A percentile compares a stretch with the other conserved stretches of the same genome.
phyloP scores from a whole-genome alignment of 2,113 vertebrate species.

The Gnathonemus echidnorhynchus region DNA sequence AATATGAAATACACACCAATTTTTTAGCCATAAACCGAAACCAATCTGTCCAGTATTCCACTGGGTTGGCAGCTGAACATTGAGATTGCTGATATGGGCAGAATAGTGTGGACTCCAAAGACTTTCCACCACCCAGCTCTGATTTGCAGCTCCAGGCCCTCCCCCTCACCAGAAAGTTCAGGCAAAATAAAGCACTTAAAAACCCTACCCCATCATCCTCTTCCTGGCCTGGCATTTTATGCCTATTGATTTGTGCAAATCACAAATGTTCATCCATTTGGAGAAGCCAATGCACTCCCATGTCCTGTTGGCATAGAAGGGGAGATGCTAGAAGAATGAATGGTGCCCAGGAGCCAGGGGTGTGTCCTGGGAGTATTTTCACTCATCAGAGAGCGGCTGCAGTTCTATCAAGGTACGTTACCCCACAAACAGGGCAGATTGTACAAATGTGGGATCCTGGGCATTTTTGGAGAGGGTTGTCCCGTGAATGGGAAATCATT shows the following conservation, averaged over 20 bases:
- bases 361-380: constrained; percentile 1
- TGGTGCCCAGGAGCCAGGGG: not conserved
- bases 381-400: not conserved
- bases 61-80: not conserved
- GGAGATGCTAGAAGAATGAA: not conserved
- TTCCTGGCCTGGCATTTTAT: constrained; percentile 29
- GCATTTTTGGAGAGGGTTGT: not conserved
- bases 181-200: constrained; percentile 61
- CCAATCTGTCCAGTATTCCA: not conserved
- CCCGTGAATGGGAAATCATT: not conserved
- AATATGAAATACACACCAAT: not conserved
- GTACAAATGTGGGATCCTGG: not conserved
- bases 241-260: constrained; percentile 34
- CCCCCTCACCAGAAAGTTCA: constrained; percentile 44
- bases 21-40: not conserved
- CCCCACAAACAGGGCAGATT: not conserved
- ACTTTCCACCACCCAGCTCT: constrained; percentile 33
- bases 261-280: constrained; percentile 30
- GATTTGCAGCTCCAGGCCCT: constrained; percentile 27
- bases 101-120: constrained; percentile 51
- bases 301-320: not conserved
- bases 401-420: not conserved
- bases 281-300: constrained; percentile 13
- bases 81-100: not conserved
- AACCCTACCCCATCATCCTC: constrained; percentile 50